Evolutionary conservation across 1,140 invertebrate genomes (phyloP).

Genomic region (Saccostrea echinata): DNA sequence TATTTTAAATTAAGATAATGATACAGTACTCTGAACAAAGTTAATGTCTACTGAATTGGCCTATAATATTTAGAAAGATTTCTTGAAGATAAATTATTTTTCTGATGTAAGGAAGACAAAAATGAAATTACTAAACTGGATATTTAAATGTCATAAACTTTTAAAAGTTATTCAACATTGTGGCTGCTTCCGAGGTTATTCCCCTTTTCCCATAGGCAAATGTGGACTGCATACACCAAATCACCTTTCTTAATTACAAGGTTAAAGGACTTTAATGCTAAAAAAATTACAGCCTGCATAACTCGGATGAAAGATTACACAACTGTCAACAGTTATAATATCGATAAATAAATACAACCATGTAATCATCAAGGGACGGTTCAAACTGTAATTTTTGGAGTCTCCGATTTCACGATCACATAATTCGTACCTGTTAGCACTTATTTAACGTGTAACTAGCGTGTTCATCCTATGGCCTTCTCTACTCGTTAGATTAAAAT

Average conservation of each 20-base stretch:
- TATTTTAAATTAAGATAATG: neutral
- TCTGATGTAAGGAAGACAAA: no score
- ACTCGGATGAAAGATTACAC: constrained; percentile 27
- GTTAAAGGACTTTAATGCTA: neutral
- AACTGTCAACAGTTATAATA: constrained; percentile 33
- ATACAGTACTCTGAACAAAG: no score
- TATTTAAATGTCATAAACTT: neutral
- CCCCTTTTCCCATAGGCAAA: neutral
- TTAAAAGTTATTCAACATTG: neutral
- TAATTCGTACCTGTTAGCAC: constrained; percentile 34
- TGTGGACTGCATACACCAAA: neutral
- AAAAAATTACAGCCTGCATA: constrained; percentile 35
- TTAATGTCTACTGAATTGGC: no score
- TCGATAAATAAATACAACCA: neutral
- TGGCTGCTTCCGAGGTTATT: neutral
- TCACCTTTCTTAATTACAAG: constrained; percentile 16
- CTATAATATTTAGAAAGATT: no score
- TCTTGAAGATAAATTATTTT: no score
- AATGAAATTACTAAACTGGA: no score
- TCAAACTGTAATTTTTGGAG: neutral
- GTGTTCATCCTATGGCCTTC: constrained; percentile 14
- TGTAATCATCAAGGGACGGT: neutral
- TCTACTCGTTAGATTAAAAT: neutral
- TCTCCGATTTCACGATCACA: constrained; percentile 24
- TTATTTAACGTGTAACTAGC: constrained; percentile 26